Evolutionary conservation across 30 jellyfish, hydroid and myxozoan species (phyloP).

Genomic region (Calvadosia cruxmelitensis): DNA sequence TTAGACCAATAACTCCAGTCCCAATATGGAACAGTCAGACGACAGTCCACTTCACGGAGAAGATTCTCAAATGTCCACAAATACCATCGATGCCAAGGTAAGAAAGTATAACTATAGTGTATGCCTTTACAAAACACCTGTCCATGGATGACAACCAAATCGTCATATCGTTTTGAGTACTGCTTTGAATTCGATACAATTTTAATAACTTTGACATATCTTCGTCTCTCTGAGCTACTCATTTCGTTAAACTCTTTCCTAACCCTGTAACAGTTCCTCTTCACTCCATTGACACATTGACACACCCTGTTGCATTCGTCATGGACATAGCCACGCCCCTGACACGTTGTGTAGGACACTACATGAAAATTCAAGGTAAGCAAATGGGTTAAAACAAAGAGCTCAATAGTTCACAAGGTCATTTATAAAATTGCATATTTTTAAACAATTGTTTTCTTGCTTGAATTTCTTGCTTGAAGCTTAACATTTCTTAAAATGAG

Average conservation of each 20-base stretch:
- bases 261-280: conserved; percentile 22
- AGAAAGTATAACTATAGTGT: conserved; percentile 3
- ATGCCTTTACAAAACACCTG: conserved; percentile 6
- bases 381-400: too few relatives aligned
- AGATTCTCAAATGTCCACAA: conserved; percentile 12
- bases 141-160: conserved; percentile 1
- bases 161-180: conserved; percentile 8
- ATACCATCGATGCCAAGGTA: conserved; percentile 44
- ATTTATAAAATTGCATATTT: too few relatives aligned
- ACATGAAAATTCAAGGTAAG: too few relatives aligned
- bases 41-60: conserved; percentile 32
- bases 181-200: not conserved
- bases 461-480: too few relatives aligned
- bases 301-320: conserved; percentile 29
- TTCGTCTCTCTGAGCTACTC: conserved; percentile 10
- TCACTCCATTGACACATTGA: conserved; percentile 18
- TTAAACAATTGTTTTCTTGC: too few relatives aligned
- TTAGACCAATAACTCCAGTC: conserved; percentile 24
- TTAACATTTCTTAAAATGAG: too few relatives aligned
- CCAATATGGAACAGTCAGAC: conserved; percentile 48
- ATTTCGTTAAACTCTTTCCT: conserved; percentile 27
- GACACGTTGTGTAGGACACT: too few relatives aligned
- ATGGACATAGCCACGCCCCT: too few relatives aligned
- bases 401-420: too few relatives aligned
- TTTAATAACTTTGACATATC: conserved; percentile 9